Evolutionary conservation across 2,797 vertebrate species (phyloP).

Genomic region (Cynopterus sphinx): DNA sequence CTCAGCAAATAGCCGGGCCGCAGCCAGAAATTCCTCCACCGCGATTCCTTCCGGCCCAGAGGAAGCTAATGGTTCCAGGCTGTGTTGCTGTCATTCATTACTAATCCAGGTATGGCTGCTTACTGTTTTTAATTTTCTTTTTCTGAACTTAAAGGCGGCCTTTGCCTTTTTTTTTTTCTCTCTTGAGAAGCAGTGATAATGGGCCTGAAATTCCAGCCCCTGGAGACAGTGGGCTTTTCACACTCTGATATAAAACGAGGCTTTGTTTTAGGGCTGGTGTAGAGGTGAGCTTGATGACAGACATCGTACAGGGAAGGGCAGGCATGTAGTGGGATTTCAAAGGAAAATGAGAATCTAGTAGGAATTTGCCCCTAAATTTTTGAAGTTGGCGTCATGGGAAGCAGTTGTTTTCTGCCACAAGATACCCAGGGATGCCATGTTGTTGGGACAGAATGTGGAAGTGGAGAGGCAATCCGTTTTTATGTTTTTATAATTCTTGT

Average conservation of each 20-base stretch:
- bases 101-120: slow-evolving; percentile 63
- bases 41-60: slow-evolving; percentile 71
- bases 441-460: slow-evolving; percentile 1
- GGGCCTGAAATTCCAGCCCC: not conserved
- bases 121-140: slow-evolving; percentile 72
- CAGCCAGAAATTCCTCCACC: slow-evolving; percentile 77
- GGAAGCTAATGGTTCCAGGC: slow-evolving; percentile 79
- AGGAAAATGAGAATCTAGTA: not conserved
- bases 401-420: not conserved
- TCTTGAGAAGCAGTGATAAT: slow-evolving; percentile 59
- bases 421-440: not conserved
- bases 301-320: not conserved
- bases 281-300: not conserved
- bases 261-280: slow-evolving; percentile 20
- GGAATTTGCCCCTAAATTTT: not conserved
- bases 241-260: not conserved
- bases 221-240: not conserved
- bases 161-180: slow-evolving; percentile 64
- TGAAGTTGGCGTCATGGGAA: not conserved
- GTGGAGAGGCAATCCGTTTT: not conserved
- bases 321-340: not conserved
- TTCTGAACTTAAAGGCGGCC: slow-evolving; percentile 50
- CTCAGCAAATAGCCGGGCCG: slow-evolving; percentile 66
- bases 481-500: not conserved
- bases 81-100: slow-evolving; percentile 67